Base-by-base conservation (phyloP, 2,113 vertebrate genomes). In the Nothocercus nigrocapillus region DNA sequence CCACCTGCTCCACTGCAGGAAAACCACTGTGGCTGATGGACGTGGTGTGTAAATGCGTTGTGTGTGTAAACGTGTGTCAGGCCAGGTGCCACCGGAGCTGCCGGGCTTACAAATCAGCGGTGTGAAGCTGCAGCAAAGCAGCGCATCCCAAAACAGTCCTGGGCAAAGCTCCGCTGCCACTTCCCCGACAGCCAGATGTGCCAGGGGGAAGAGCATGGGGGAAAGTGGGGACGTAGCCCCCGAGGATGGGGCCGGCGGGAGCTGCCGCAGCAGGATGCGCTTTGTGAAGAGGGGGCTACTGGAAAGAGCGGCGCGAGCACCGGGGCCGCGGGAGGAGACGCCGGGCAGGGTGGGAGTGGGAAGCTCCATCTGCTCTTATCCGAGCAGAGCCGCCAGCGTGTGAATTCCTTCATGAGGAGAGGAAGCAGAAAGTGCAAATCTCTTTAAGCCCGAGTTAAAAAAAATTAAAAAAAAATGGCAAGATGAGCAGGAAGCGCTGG, bases 161-260 rank as follows among this genome's bases (percentile, higher is more conserved):
- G 18, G 66, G 45, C 61, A 51, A 68, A 67, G 73, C 63, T 27
- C 36, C 8, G 30, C 24, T 56, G 20, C 64, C 20, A 51, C 30
- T 8, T 24, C 25, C 63, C 1, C 1, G 0, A 1, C 3, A 4
- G 59, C 17, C 47, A 11, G 63, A 20, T 0, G 1, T 1, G 9
- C 2, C 2, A 16, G 21, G 28, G 63, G 56, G 58, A 3, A 20
- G 36, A 13, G 34, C 2, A 6, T 44, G 40, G 0, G 20, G 73
- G 20, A 47, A 40, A 78, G 16, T 0, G 0, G 22, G 40, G 13
- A 74, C 45, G 59, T 40, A 38, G 10, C 21, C 19, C 58, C 63
- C 15, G 51, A 61, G 24, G 4, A 4, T 0, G 3, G 36, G 30
- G 54, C 0, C 7, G 85, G 9, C n/a, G 38, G 76, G 76, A 66